Evolutionary conservation across 2,888 invertebrate species (phyloP).

Genomic region (Eupeodes luniger): DNA sequence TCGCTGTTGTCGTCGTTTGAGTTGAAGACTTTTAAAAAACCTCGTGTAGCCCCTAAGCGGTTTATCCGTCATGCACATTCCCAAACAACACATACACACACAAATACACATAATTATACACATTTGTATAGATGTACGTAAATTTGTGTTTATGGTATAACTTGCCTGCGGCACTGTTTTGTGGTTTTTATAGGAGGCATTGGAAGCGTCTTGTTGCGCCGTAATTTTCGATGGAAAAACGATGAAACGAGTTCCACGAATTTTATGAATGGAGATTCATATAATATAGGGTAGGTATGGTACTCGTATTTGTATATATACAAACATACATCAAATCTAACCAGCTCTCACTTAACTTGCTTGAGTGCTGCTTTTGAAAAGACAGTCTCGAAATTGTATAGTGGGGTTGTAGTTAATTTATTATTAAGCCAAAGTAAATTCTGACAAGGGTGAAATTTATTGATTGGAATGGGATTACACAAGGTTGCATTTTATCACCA

Average conservation of each 20-base stretch:
- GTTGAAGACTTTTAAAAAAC: slow-evolving; percentile 48
- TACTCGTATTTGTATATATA: neutral
- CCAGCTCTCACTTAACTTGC: slow-evolving; percentile 53
- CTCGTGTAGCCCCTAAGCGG: slow-evolving; percentile 62
- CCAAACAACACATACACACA: too few species aligned
- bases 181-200: neutral
- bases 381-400: too few species aligned
- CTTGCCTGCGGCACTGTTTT: slow-evolving; percentile 4
- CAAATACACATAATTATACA: neutral
- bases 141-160: slow-evolving; percentile 11
- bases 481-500: too few species aligned
- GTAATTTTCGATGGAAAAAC: slow-evolving; percentile 71
- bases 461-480: too few species aligned
- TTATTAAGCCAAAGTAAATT: too few species aligned
- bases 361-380: neutral
- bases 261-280: slow-evolving; percentile 73
- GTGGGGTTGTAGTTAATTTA: too few species aligned
- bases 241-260: slow-evolving; percentile 76
- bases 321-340: slow-evolving; percentile 31
- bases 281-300: neutral
- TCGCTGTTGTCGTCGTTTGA: too few species aligned
- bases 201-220: slow-evolving; percentile 46
- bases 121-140: neutral
- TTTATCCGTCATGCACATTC: neutral
- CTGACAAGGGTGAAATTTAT: too few species aligned